A percentile compares a stretch with the other conserved stretches of the same genome.
Conservation (phyloP, 2,797 vertebrate genomes). For the Malacoctenus gilli region DNA sequence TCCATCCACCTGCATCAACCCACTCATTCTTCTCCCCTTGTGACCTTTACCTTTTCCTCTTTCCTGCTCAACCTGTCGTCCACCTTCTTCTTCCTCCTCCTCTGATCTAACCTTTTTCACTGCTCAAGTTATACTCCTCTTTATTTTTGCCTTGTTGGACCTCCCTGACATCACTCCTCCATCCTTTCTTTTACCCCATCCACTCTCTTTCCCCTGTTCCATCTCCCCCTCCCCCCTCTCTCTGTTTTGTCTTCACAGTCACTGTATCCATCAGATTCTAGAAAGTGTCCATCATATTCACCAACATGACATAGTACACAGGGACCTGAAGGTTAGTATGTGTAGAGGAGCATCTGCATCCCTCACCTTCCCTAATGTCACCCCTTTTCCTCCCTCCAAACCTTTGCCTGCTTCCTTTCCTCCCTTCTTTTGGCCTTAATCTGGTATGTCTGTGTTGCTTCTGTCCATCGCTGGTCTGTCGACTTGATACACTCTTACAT, state of each 20-base stretch:
- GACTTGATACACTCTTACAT: slow-evolving; percentile 59
- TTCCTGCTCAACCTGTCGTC: neutral
- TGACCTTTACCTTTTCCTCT: slow-evolving; percentile 21
- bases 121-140: slow-evolving; percentile 13
- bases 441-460: slow-evolving; percentile 46
- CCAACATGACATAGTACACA: slow-evolving; percentile 92
- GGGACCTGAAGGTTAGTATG: slow-evolving; percentile 90
- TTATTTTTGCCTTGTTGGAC: slow-evolving; percentile 1
- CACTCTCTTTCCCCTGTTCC: slow-evolving; percentile 6
- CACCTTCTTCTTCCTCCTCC: neutral
- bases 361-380: slow-evolving; percentile 18
- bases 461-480: slow-evolving; percentile 43
- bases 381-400: slow-evolving; percentile 3
- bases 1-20: slow-evolving; percentile 38
- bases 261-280: slow-evolving; percentile 92
- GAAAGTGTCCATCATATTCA: slow-evolving; percentile 91
- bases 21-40: slow-evolving; percentile 19
- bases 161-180: slow-evolving; percentile 2
- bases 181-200: neutral
- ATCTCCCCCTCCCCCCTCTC: slow-evolving; percentile 32
- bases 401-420: slow-evolving; percentile 12
- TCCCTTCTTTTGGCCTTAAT: slow-evolving; percentile 22
- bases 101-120: slow-evolving; percentile 12
- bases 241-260: slow-evolving; percentile 85
- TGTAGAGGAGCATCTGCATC: slow-evolving; percentile 68